Evolutionary conservation across 2,113 vertebrate species (phyloP).

Genomic region (Cyprinodon variegatus): DNA sequence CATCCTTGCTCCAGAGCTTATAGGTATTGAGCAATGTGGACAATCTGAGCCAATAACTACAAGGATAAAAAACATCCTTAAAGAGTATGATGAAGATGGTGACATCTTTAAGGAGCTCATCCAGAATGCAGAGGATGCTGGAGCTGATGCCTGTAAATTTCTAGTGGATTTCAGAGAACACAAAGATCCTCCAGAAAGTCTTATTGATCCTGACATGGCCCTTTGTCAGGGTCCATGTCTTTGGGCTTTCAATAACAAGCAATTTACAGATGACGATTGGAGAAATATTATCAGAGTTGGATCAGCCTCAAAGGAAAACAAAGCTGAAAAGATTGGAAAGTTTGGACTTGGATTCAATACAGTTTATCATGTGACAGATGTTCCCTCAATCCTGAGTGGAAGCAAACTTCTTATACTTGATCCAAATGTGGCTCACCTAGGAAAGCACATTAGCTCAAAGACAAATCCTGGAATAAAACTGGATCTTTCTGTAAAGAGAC

Average conservation of each 20-base stretch:
- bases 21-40: constrained; percentile 81
- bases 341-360: constrained; percentile 89
- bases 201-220: constrained; percentile 83
- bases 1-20: constrained; percentile 77
- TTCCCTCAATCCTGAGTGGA: constrained; percentile 83
- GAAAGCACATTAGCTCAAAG: constrained; percentile 80
- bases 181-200: constrained; percentile 65
- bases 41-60: constrained; percentile 84
- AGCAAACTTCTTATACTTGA: constrained; percentile 83
- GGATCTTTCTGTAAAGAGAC: constrained; percentile 69
- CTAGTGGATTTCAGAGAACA: constrained; percentile 78
- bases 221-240: constrained; percentile 86
- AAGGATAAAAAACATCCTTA: constrained; percentile 85
- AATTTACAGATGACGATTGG: constrained; percentile 81
- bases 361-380: constrained; percentile 86
- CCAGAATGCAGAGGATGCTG: constrained; percentile 88
- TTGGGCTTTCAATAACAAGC: constrained; percentile 84
- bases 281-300: constrained; percentile 82
- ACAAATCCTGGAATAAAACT: constrained; percentile 84
- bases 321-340: constrained; percentile 81
- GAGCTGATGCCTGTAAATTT: constrained; percentile 81
- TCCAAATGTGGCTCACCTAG: constrained; percentile 85
- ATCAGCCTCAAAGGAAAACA: constrained; percentile 80
- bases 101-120: constrained; percentile 87
- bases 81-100: constrained; percentile 82